phyloP scores from a whole-genome alignment of 2,797 vertebrate species.

The Catostomus latipinnis region DNA sequence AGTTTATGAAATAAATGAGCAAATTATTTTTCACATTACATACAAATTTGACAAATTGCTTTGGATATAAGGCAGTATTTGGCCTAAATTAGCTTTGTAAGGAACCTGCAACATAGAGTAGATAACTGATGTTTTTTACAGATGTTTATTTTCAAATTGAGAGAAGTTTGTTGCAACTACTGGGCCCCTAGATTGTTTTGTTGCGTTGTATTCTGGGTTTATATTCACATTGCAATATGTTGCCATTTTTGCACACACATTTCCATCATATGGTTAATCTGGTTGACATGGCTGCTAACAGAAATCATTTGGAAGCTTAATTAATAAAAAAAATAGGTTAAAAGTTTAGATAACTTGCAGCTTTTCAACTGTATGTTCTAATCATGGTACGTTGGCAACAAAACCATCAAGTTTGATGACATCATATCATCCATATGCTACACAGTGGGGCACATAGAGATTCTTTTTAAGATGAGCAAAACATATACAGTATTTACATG shows the following conservation, averaged over 20 bases:
- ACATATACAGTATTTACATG: background rate
- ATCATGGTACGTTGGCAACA: too few relatives aligned
- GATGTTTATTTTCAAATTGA: background rate
- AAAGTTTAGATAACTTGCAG: background rate
- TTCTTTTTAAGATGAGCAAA: background rate
- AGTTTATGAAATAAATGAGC: conserved; percentile 46
- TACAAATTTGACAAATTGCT: conserved; percentile 28
- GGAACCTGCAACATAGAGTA: background rate
- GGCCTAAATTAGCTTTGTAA: background rate
- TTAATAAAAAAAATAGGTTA: background rate
- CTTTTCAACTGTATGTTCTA: background rate
- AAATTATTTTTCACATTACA: conserved; percentile 39
- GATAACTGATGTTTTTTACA: background rate
- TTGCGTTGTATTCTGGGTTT: background rate
- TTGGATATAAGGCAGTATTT: background rate
- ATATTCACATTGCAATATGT: background rate
- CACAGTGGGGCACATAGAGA: background rate
- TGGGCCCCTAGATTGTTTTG: too few relatives aligned
- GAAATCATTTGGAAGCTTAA: background rate
- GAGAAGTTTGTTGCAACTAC: background rate
- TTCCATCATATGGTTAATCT: conserved; percentile 4
- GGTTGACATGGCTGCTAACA: background rate
- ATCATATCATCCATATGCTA: background rate
- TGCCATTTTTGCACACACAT: background rate
- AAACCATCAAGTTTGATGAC: background rate